Evolutionary conservation across 2,797 vertebrate species (phyloP).

Genomic region (Esox lucius): DNA sequence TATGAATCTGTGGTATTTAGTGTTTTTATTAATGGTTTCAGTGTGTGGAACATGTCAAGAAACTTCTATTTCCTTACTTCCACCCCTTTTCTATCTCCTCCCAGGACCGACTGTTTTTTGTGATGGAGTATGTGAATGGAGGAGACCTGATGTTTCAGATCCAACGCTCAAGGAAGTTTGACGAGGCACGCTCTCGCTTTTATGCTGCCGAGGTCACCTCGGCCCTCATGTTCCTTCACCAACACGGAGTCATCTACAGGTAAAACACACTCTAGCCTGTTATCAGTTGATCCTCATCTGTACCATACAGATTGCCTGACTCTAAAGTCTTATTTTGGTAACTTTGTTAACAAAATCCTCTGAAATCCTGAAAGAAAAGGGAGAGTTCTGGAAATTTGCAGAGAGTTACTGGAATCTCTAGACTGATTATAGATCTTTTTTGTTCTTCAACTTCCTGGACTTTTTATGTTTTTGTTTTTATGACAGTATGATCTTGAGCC

Average conservation of each 20-base stretch:
- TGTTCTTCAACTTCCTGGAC: no score
- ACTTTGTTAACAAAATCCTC: not conserved
- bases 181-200: slow-evolving; percentile 92
- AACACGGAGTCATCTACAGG: slow-evolving; percentile 96
- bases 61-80: not conserved
- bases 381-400: not conserved
- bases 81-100: slow-evolving; percentile 39
- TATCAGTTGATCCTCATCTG: not conserved
- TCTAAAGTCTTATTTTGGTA: not conserved
- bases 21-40: not conserved
- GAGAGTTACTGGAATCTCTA: not conserved
- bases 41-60: not conserved
- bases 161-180: slow-evolving; percentile 95
- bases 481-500: not conserved
- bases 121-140: slow-evolving; percentile 98
- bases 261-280: slow-evolving; percentile 51
- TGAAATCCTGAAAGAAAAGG: no score
- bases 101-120: slow-evolving; percentile 95
- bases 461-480: not conserved
- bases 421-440: not conserved
- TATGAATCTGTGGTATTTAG: not conserved
- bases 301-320: not conserved
- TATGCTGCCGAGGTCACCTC: slow-evolving; percentile 96
- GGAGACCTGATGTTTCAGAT: slow-evolving; percentile 99
- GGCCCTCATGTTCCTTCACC: slow-evolving; percentile 96